Evolutionary conservation across 2,797 vertebrate genomes (phyloP).

Genomic region (Nothura maculosa): DNA sequence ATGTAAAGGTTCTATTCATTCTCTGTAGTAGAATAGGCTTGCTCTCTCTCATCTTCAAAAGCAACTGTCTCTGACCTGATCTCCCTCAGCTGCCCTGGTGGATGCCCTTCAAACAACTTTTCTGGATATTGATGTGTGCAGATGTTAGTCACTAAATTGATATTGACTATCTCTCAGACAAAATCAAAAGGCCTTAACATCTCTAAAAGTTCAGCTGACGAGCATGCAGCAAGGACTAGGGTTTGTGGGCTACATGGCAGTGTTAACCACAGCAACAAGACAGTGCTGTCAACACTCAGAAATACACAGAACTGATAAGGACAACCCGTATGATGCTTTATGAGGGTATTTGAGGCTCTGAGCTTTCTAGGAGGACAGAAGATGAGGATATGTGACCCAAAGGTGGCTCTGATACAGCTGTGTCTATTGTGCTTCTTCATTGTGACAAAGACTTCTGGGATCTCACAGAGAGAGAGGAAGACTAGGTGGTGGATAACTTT

Average conservation of each 20-base stretch:
- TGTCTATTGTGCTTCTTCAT: background rate
- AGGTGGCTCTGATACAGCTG: background rate
- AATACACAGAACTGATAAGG: background rate
- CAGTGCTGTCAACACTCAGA: background rate
- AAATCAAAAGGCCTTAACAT: background rate
- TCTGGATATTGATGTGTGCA: background rate
- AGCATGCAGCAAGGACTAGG: background rate
- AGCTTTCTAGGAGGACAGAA: rapidly evolving
- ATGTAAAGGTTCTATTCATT: background rate
- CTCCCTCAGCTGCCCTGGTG: background rate
- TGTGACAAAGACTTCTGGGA: background rate
- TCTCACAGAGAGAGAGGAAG: background rate
- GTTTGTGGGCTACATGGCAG: background rate
- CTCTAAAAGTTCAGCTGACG: background rate
- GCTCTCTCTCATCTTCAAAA: background rate
- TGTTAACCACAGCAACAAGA: background rate
- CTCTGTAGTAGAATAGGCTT: background rate
- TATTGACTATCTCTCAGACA: background rate
- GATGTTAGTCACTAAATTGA: background rate
- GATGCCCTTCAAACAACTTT: background rate
- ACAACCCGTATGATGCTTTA: background rate
- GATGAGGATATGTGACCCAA: background rate
- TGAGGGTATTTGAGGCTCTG: rapidly evolving
- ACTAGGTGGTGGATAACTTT: background rate
- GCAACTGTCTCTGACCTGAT: background rate